Evolutionary conservation across 92 coral and sea anemone species (phyloP).

Genomic region (Epizoanthus stellaris): DNA sequence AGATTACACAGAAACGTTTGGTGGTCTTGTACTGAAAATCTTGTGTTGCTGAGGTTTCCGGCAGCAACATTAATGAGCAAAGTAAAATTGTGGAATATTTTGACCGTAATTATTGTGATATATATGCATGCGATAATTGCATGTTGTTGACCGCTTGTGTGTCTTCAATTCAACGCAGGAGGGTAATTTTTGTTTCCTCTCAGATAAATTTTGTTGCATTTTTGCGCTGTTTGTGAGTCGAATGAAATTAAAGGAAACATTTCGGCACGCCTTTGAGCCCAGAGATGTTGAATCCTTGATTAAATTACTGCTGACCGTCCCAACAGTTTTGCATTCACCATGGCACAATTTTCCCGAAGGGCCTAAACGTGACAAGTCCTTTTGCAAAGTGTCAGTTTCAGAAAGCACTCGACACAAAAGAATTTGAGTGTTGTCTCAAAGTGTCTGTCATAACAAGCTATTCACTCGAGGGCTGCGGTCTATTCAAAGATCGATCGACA

Average conservation of each 20-base stretch:
- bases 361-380: background rate
- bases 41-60: background rate
- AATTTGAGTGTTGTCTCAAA: background rate
- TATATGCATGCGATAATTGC: background rate
- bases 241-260: background rate
- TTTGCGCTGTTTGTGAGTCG: background rate
- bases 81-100: background rate
- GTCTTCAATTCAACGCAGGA: background rate
- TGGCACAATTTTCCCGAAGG: constrained; percentile 12
- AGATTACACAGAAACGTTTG: constrained; percentile 7
- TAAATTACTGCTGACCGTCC: background rate
- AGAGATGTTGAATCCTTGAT: background rate
- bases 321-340: constrained; percentile 7
- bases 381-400: constrained; percentile 19
- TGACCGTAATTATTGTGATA: background rate
- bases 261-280: background rate
- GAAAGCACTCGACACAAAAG: constrained; percentile 30
- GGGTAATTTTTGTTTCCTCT: background rate
- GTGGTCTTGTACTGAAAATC: background rate
- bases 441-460: constrained; percentile 34
- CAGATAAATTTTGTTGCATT: constrained; percentile 8
- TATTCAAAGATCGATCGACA: background rate
- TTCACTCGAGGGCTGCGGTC: constrained; percentile 30
- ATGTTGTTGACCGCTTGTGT: background rate
- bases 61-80: background rate